Conservation (phyloP, 2,797 vertebrate genomes). For the Schizothorax lantsangensis region DNA sequence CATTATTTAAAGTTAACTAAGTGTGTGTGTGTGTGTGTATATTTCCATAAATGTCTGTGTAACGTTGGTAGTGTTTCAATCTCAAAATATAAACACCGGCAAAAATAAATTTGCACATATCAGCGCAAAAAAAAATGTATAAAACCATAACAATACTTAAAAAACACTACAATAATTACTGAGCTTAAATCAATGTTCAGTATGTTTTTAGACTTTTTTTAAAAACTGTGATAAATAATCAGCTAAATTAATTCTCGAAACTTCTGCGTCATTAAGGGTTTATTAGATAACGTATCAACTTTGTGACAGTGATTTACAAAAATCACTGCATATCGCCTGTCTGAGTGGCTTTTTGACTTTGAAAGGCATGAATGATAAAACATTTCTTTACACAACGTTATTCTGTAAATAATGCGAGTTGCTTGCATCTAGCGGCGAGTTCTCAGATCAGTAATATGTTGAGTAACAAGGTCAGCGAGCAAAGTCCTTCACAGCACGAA, state of each 20-base stretch:
- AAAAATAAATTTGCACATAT: not conserved
- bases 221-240: not conserved
- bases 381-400: not conserved
- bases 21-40: not conserved
- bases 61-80: not conserved
- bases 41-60: not conserved
- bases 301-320: not conserved
- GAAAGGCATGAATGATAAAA: not conserved
- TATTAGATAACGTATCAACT: not conserved
- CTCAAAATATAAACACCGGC: not conserved
- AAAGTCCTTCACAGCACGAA: conserved; percentile 21
- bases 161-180: not conserved
- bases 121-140: not conserved
- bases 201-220: not conserved
- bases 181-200: too few relatives aligned
- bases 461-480: conserved; percentile 77
- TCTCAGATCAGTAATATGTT: conserved; percentile 35
- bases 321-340: not conserved
- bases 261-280: not conserved
- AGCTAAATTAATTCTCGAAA: not conserved
- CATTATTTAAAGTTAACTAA: too few relatives aligned
- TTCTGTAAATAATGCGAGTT: not conserved
- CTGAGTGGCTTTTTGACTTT: not conserved
- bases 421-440: not conserved
- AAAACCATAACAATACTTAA: not conserved